phyloP scores from a whole-genome alignment of 1,140 invertebrate genomes.

The Nylanderia fulva region DNA sequence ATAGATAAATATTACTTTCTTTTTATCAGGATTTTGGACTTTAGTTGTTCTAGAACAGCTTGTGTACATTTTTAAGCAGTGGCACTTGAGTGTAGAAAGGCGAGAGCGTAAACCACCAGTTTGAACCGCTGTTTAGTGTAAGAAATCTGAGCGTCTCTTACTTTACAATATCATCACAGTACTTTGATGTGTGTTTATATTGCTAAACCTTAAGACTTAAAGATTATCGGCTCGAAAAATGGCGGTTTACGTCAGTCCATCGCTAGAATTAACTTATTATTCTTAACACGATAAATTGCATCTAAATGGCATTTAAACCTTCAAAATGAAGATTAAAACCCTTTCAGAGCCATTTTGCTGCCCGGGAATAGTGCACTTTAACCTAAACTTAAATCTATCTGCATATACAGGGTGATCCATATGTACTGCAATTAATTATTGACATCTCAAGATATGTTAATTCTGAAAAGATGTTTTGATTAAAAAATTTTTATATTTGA shows the following conservation, averaged over 20 bases:
- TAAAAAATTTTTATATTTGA: background rate
- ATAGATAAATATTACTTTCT: background rate
- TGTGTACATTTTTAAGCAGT: conserved; percentile 28
- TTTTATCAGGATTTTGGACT: conserved; percentile 39
- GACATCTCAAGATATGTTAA: background rate
- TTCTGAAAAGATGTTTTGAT: background rate
- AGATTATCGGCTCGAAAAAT: conserved; percentile 38
- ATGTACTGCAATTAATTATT: background rate
- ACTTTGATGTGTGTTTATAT: conserved; percentile 78
- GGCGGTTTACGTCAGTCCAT: conserved; percentile 47
- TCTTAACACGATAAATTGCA: conserved; percentile 44
- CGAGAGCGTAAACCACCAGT: conserved; percentile 40
- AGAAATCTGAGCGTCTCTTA: conserved; percentile 57
- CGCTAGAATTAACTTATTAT: conserved; percentile 24
- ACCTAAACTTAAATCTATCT: conserved; percentile 31
- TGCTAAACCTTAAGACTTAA: conserved; percentile 55
- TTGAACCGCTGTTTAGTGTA: conserved; percentile 4
- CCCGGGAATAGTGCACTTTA: conserved; percentile 29
- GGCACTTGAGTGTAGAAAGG: conserved; percentile 51
- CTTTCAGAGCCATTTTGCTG: conserved; percentile 40
- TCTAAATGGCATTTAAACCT: conserved; percentile 47
- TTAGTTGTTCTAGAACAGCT: conserved; percentile 29
- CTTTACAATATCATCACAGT: conserved; percentile 81
- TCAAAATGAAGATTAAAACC: background rate
- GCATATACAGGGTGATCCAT: conserved; percentile 48